These are phyloP conservation scores for Salticus scenicus DNA, from an alignment of 2,888 invertebrate genomes.

Conservation along the genomic window DNA sequence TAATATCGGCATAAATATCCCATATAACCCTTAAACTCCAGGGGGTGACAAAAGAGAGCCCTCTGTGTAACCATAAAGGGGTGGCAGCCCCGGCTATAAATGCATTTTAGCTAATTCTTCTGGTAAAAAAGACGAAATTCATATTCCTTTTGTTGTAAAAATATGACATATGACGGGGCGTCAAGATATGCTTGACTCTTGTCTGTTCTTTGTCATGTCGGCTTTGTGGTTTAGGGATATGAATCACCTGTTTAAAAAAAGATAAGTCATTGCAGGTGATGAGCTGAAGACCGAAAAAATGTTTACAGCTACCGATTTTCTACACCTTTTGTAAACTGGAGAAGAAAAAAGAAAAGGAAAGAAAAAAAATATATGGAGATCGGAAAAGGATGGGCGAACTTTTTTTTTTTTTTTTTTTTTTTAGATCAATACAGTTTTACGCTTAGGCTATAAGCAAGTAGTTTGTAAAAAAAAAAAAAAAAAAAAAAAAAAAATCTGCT, in stretches of 20 bases:
- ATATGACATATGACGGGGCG: slow-evolving; percentile 43
- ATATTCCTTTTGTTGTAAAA: slow-evolving; percentile 25
- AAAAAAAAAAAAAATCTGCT: too few species aligned
- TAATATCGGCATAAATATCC: slow-evolving; percentile 50
- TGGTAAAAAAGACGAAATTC: slow-evolving; percentile 30
- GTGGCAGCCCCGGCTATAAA: slow-evolving; percentile 10
- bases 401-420: slow-evolving; percentile 13
- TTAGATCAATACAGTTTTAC: slow-evolving; percentile 40
- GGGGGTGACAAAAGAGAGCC: slow-evolving; percentile 27
- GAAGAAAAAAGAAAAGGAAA: background rate
- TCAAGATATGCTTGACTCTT: background rate
- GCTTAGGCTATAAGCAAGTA: slow-evolving; percentile 39
- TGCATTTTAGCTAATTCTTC: slow-evolving; percentile 35
- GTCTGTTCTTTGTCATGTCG: background rate
- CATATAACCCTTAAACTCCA: slow-evolving; percentile 35
- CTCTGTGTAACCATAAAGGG: slow-evolving; percentile 33
- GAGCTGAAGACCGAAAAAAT: slow-evolving; percentile 22
- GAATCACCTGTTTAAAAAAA: slow-evolving; percentile 44
- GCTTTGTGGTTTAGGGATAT: slow-evolving; percentile 39
- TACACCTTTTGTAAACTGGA: slow-evolving; percentile 31
- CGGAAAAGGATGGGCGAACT: background rate
- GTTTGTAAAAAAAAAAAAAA: slow-evolving; percentile 58
- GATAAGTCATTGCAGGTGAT: slow-evolving; percentile 46
- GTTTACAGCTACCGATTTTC: slow-evolving; percentile 38
- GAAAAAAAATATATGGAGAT: background rate